phyloP scores from a whole-genome alignment of 53 echinoderm and acorn worm genomes.

The Stichopus horrens region DNA sequence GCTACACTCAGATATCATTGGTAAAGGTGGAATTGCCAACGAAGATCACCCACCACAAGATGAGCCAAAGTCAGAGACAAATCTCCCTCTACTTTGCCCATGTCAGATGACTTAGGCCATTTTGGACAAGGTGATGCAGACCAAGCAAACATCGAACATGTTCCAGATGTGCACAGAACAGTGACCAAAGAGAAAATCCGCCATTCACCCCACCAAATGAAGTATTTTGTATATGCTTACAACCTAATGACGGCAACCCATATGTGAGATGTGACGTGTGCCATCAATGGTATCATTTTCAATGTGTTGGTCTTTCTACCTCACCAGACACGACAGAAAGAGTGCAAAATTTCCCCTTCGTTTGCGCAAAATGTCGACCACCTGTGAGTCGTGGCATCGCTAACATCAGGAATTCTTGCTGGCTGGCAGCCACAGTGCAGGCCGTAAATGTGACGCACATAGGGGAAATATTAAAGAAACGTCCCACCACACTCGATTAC shows the following conservation, averaged over 20 bases:
- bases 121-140: neutral
- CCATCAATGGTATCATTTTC: slow-evolving; percentile 1
- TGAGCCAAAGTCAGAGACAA: neutral
- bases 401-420: slow-evolving; percentile 12
- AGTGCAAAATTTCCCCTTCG: neutral
- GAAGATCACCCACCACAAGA: neutral
- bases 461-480: neutral
- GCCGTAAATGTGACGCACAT: neutral
- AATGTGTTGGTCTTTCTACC: neutral
- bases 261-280: neutral
- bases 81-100: neutral
- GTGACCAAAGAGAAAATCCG: neutral
- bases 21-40: neutral
- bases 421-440: neutral
- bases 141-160: neutral
- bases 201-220: neutral
- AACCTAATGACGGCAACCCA: neutral
- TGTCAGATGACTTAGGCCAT: neutral
- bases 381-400: neutral
- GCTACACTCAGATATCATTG: neutral
- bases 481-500: neutral
- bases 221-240: neutral
- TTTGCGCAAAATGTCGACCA: neutral
- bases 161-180: neutral
- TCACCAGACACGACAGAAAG: neutral